Evolutionary conservation across 2,113 vertebrate species (phyloP), one percentile per base, ranked within the genome.

Genomic region (Eleginops maclovinus): DNA sequence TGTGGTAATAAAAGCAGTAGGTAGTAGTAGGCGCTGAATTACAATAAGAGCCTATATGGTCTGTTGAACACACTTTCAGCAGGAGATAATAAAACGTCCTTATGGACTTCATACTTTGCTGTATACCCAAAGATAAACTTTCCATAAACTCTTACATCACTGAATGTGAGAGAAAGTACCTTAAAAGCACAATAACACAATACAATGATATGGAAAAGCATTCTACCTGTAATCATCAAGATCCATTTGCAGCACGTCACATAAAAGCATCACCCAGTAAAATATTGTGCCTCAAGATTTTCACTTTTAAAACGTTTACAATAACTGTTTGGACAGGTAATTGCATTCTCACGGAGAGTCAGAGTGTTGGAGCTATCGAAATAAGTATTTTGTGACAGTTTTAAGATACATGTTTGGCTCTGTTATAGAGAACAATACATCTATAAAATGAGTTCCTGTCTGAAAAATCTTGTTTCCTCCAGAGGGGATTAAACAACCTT

Each of bases 251-350:
- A 28, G 66, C 11, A 28, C 28, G 0, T 72, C 75, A 72, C 46
- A 60, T 75, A 21, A 79, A 81, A 78, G 66, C 54, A 53, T 62
- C 70, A 19, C 47, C 58, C 63, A 40, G 68, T 58, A 67, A 68
- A 50, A 71, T 21, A 17, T 2, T 69, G 64, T 22, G 53, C 9
- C n/a, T n/a, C n/a, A n/a, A 53, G 59, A 65, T 50, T 31, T 15
- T 44, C 19, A n/a, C 67, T n/a, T 10, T 68, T 80, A 81, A 24
- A 43, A 75, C n/a, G 31, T 36, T 64, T 75, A 14, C 46, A 83
- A 44, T 21, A 2, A 66, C 1, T 41, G 71, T 51, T 0, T 59
- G 55, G 59, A 43, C 31, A 19, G 17, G 28, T 72, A 4, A 64
- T 69, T 64, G 44, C 56, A 69, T 79, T 36, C 31, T 67, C 47